Evolutionary conservation across 1,140 invertebrate species (phyloP).

Genomic region (Panagrolaimus sp.): DNA sequence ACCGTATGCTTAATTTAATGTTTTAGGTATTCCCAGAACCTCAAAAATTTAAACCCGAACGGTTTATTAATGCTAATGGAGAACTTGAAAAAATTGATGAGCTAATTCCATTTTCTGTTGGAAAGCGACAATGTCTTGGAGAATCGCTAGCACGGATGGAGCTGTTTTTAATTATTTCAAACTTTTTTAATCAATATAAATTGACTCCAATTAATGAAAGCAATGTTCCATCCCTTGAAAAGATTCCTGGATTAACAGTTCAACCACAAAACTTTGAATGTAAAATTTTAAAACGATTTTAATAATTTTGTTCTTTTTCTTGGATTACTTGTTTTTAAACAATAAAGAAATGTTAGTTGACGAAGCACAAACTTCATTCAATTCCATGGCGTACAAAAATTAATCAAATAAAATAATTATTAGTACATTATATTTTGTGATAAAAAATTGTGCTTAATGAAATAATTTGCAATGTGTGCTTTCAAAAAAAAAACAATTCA

Average conservation of each 20-base stretch:
- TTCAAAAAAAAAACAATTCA: too few species aligned
- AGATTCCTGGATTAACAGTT: not conserved
- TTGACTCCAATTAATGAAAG: not conserved
- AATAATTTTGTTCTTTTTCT: not conserved
- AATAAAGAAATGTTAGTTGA: too few species aligned
- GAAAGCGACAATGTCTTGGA: slow-evolving; percentile 21
- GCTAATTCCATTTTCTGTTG: slow-evolving; percentile 15
- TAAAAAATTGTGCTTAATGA: too few species aligned
- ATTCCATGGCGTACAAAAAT: too few species aligned
- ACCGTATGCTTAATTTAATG: not conserved
- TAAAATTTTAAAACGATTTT: not conserved
- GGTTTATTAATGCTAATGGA: slow-evolving; percentile 14
- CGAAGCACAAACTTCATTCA: too few species aligned
- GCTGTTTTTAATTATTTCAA: slow-evolving; percentile 20
- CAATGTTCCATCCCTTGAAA: not conserved
- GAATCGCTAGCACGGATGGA: slow-evolving; percentile 21
- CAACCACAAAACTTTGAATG: not conserved
- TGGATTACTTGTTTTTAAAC: too few species aligned
- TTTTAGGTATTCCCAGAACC: slow-evolving; percentile 4
- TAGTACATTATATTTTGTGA: too few species aligned
- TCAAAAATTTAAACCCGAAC: slow-evolving; percentile 2
- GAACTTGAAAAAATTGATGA: slow-evolving; percentile 6
- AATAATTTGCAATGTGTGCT: too few species aligned
- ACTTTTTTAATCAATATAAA: slow-evolving; percentile 10
- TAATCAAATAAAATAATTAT: too few species aligned